Base-by-base conservation (phyloP, 1,140 invertebrate species). In the Himalopsyche phryganea region DNA sequence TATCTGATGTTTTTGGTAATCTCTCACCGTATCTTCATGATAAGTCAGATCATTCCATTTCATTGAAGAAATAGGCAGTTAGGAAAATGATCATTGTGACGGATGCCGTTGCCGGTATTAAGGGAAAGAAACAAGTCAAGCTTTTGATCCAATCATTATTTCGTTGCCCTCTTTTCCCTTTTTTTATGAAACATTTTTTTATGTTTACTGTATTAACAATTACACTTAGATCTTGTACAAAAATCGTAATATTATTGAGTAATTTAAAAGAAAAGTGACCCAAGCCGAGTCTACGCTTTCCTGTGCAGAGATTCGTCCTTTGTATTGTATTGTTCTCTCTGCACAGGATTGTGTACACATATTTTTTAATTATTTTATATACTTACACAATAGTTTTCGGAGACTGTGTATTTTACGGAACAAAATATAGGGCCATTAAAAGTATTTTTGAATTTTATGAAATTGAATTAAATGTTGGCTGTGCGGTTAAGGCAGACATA, bases 21-120 rank as follows among this genome's bases (percentile, higher is more conserved):
- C 57, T 64, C 61, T 57, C 58, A 19, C 50, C 55, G 51, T 45
- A 50, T 60, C 58, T 60, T 60, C 62, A 58, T 60, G 62, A 60
- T 53, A 64, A 55, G 55, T 64, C 62, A 60, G 62, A 64, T 64
- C 62, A 65, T 61, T 61, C 63, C 63, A 65, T 65, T 61, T 59
- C 63, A 65, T 51, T 57, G 58, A 60, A 58, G 54, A 60, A 59
- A 60, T 60, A 64, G 49, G 54, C 57, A 52, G 59, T 64, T 64
- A 64, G 62, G 62, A 50, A 57, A 18, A 17, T 44, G 19, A 20
- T 35, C 36, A 17, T 58, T 13, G 49, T 58, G 62, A 64, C 62
- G 53, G 53, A 54, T 56, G 60, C 47, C 51, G 49, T 17, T 40
- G 18, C 54, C 59, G 53, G 54, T 60, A 58, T 57, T 54, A 45